These are phyloP conservation scores for Anastatus disparis DNA, from an alignment of 1,140 invertebrate genomes.

Conservation along the genomic window DNA sequence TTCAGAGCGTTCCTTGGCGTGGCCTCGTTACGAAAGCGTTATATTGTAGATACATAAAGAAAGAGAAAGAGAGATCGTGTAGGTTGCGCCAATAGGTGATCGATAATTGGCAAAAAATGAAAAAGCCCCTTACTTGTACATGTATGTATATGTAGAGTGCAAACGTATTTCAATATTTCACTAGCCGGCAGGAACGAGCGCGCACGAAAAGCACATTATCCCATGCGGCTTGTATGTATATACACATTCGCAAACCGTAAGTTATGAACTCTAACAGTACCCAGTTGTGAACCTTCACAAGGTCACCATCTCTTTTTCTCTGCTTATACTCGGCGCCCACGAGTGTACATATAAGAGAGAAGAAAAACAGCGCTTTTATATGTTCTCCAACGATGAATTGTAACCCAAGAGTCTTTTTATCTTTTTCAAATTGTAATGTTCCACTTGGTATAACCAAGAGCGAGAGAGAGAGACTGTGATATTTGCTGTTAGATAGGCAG, in stretches of 20 bases:
- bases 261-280: constrained; percentile 12
- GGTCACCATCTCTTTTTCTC: not conserved
- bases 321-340: not conserved
- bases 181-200: not conserved
- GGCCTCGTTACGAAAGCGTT: not conserved
- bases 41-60: no score
- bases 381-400: constrained; percentile 6
- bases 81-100: not conserved
- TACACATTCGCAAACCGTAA: not conserved
- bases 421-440: constrained; percentile 4
- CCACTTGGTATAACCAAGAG: no score
- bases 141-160: not conserved
- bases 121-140: not conserved
- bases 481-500: not conserved
- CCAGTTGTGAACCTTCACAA: constrained; percentile 20
- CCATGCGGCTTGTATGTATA: no score
- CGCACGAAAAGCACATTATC: not conserved
- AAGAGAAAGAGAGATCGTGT: no score
- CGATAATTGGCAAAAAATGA: constrained; percentile 16
- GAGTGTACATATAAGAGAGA: no score
- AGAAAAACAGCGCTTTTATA: no score
- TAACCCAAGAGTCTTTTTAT: no score
- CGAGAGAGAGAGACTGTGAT: no score
- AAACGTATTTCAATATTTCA: not conserved
- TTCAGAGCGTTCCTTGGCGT: not conserved